Evolutionary conservation across 2,888 invertebrate species (phyloP).

Genomic region (Drosophila greeni): DNA sequence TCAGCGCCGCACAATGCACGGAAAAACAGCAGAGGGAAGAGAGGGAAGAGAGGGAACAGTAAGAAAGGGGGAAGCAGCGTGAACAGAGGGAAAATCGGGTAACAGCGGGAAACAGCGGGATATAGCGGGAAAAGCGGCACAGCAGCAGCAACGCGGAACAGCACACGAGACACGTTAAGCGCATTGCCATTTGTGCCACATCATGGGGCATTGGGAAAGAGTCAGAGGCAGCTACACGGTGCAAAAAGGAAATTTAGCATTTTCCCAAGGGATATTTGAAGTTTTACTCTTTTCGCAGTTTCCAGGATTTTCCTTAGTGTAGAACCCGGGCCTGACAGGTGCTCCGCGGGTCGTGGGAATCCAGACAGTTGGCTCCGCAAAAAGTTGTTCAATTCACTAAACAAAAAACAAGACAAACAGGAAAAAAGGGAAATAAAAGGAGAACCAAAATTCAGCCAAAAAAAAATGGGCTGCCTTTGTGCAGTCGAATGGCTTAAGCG

Average conservation of each 20-base stretch:
- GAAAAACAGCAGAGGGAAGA: conserved; percentile 35
- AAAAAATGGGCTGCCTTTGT: conserved; percentile 37
- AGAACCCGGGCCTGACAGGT: conserved; percentile 24
- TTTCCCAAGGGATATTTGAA: no score
- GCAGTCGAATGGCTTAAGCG: conserved; percentile 60
- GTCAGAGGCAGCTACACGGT: not conserved
- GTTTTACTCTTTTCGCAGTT: no score
- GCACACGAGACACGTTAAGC: conserved; percentile 67
- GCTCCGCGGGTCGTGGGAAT: conserved; percentile 56
- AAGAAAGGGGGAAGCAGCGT: no score
- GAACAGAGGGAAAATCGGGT: conserved; percentile 1
- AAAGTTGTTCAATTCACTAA: conserved; percentile 55
- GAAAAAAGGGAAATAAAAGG: not conserved
- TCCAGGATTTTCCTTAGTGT: not conserved
- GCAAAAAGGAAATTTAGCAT: no score
- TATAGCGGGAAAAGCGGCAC: no score
- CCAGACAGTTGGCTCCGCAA: conserved; percentile 59
- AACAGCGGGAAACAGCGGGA: conserved; percentile 14
- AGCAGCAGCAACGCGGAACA: conserved; percentile 61
- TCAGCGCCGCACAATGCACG: conserved; percentile 12
- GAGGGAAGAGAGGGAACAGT: conserved; percentile 1
- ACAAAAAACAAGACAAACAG: conserved; percentile 47
- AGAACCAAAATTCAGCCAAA: conserved; percentile 4
- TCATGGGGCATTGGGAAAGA: conserved; percentile 46
- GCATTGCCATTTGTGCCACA: conserved; percentile 73